Evolutionary conservation across 1,140 invertebrate species (phyloP), one percentile per base, ranked within the genome.

Genomic region (Drosophila bipectinata): DNA sequence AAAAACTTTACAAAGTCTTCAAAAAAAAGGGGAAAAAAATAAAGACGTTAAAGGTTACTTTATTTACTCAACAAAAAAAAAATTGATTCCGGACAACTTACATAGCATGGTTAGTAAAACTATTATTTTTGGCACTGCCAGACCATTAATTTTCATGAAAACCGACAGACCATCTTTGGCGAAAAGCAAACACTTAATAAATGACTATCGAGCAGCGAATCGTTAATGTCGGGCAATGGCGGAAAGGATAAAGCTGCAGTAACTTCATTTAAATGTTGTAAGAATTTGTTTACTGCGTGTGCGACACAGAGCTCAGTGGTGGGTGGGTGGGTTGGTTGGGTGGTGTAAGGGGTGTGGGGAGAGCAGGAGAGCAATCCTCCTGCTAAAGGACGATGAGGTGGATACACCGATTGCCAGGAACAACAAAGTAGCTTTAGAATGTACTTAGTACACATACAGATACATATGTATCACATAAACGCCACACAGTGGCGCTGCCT

Each of bases 261-360:
- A 49, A 77, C 67, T 87, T 82, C 79, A 83, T 87, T 87, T 88
- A 79, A 87, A 78, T 87, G 79, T 87, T 82, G 83, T 88, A 82
- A 71, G 83, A 87, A 81, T 88, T 87, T 87, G 83, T 87, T 75
- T 82, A 67, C 75, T 72, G 63, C 71, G 66, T 87, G 73, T 79
- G 74, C 60, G 72, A 82, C 78, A 85, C 71, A 34, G 44, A 47
- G 62, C 41, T 58, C 41, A 41, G 45, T n/a, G 34, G 47, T 44
- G 54, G 53, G 14, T 14, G 39, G 3, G 6, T 8, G 14, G 12
- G 21, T 21, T 3, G 1, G 3, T 14, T 14, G 32, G 15, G 9
- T 14, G 8, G 28, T 44, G 15, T n/a, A n/a, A n/a, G 26, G 26
- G 26, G 26, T 6, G 6, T 28, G 26, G 6, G 26, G 6, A 7